A percentile compares a stretch with the other conserved stretches of the same genome.
phyloP scores from a whole-genome alignment of 2,797 vertebrate genomes.

The Buceros bicornis region DNA sequence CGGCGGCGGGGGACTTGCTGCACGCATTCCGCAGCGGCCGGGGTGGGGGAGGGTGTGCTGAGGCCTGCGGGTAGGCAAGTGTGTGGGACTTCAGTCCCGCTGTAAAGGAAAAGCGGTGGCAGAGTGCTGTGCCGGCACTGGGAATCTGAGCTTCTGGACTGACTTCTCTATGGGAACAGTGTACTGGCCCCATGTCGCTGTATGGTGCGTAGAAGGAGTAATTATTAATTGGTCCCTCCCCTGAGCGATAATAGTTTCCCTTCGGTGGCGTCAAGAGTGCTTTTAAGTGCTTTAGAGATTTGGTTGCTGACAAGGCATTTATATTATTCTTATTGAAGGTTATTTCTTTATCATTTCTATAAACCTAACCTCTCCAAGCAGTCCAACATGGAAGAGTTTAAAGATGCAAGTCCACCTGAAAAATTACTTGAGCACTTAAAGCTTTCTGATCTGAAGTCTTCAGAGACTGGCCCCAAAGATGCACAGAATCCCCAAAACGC shows the following conservation, averaged over 20 bases:
- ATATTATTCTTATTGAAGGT: rapidly evolving
- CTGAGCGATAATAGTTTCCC: background rate
- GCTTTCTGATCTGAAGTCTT: slow-evolving; percentile 63
- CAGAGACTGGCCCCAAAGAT: background rate
- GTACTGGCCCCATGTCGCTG: rapidly evolving
- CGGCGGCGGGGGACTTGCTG: no score
- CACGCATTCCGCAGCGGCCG: background rate
- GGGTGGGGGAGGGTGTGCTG: background rate
- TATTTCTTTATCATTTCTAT: background rate
- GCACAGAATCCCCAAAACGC: background rate
- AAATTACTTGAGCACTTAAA: slow-evolving; percentile 70
- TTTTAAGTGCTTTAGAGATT: background rate
- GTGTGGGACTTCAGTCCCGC: no score
- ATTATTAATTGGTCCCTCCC: rapidly evolving
- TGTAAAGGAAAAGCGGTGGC: background rate
- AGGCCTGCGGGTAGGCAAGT: background rate
- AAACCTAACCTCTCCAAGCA: background rate
- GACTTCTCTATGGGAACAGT: rapidly evolving
- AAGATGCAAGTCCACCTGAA: slow-evolving; percentile 53
- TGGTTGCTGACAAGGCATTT: background rate
- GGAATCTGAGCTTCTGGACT: rapidly evolving
- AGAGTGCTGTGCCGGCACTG: rapidly evolving
- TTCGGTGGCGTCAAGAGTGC: rapidly evolving
- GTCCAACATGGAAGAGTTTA: slow-evolving; percentile 56
- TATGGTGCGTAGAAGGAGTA: rapidly evolving